Evolutionary conservation across 2,888 invertebrate species (phyloP), one percentile per base, ranked within the genome.

Genomic region (Hyppa rectilinea): DNA sequence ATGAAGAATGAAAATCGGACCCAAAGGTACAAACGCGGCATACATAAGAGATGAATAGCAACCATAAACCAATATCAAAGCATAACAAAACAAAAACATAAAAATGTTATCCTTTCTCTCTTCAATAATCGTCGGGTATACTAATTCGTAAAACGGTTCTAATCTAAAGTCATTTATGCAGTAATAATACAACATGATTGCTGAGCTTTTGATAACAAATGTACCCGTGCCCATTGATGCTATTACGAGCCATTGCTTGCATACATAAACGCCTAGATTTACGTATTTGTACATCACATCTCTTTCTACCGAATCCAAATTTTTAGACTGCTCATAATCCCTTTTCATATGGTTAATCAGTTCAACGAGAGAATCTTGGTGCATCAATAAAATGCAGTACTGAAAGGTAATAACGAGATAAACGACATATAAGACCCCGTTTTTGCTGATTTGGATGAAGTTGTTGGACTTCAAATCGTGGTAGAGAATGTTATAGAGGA

Each of bases 1-100:
- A 64, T 93, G 93, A 1, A 93, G 73, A 78, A 90, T 88, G 34
- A 92, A 89, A 52, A 89, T 88, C 0, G 91, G 90, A 0, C 91
- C 89, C n/a, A 93, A 49, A 0, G 93, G 90, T 5, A 89, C 87
- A 70, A 87, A 90, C 0, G 87, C 88, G 1, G 78, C 58, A 20
- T 89, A 91, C 72, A 89, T 83, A 1, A 78, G n/a, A 4, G 58
- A 4, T 0, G 86, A 53, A 59, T 87, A 89, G 3, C 60, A 12
- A 12, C 66, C 87, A 63, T 69, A 89, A 10, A 40, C 40, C 0
- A 85, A 2, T 12, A 81, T 49, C 0, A 80, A 1, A 0, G 61
- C 0, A 43, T 86, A 86, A 1, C 81, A 52, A 0, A 64, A 0
- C 2, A 81, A 4, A 67, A 66, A 91, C 0, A 87, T 67, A 2